These are phyloP conservation scores for Gari tellinella DNA, from an alignment of 2,888 invertebrate genomes.

Conservation along the genomic window DNA sequence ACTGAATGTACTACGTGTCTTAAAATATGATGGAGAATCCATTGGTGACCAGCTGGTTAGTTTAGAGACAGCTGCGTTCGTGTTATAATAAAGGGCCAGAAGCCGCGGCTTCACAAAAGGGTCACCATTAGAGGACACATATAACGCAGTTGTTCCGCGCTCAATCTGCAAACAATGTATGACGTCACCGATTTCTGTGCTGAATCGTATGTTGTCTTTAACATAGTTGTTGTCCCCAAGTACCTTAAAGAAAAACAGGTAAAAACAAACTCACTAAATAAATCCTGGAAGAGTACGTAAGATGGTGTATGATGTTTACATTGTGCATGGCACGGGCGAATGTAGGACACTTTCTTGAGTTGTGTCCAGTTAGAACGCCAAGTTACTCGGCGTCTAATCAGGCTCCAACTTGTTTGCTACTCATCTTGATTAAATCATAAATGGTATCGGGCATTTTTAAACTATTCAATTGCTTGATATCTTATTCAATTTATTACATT, in stretches of 20 bases:
- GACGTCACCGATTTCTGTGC: conserved; percentile 65
- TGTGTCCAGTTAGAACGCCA: too few species aligned
- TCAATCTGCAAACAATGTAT: conserved; percentile 72
- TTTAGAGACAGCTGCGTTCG: conserved; percentile 43
- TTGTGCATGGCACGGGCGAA: too few species aligned
- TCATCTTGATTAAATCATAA: too few species aligned
- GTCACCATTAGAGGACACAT: conserved; percentile 64
- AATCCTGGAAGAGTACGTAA: too few species aligned
- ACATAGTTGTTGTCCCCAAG: conserved; percentile 21
- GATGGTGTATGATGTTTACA: too few species aligned
- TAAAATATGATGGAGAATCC: conserved; percentile 13
- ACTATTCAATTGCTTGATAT: too few species aligned
- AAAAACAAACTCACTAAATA: too few species aligned
- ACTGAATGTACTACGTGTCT: conserved; percentile 19
- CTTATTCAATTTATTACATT: too few species aligned
- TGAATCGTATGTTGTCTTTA: conserved; percentile 55
- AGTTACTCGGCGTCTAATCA: too few species aligned
- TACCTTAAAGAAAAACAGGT: conserved; percentile 10
- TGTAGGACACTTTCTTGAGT: too few species aligned
- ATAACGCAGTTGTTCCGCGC: conserved; percentile 71
- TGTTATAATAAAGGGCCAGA: conserved; percentile 18
- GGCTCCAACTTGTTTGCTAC: too few species aligned
- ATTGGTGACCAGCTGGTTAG: conserved; percentile 42
- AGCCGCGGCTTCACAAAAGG: conserved; percentile 30
- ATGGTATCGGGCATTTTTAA: too few species aligned